phyloP scores from a whole-genome alignment of 1,140 invertebrate genomes.

The Calosoma granatense region DNA sequence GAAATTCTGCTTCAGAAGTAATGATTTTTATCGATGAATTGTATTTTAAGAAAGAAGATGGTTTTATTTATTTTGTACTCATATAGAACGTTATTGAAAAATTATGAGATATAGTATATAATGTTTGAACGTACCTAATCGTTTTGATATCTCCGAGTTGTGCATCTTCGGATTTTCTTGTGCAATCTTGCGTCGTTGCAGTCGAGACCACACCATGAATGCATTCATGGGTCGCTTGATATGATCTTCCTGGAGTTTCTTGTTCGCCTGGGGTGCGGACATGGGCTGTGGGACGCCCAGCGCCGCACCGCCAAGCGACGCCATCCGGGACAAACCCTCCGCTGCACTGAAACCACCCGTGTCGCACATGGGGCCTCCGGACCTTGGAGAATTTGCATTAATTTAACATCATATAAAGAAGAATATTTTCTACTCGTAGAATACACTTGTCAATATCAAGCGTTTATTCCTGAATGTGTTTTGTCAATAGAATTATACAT shows the following conservation, averaged over 20 bases:
- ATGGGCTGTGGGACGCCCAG: conserved; percentile 29
- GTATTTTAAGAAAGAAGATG: too few relatives aligned
- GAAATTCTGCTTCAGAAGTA: too few relatives aligned
- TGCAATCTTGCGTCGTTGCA: conserved; percentile 84
- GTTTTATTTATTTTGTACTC: too few relatives aligned
- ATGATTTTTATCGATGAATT: too few relatives aligned
- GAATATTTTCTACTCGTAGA: background rate
- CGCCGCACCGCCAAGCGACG: conserved; percentile 28
- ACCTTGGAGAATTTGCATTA: background rate
- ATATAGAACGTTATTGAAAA: too few relatives aligned
- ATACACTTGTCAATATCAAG: too few relatives aligned
- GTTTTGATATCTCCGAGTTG: conserved; percentile 94
- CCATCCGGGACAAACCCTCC: conserved; percentile 34
- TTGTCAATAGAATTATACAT: too few relatives aligned
- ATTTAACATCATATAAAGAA: background rate
- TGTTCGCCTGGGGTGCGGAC: conserved; percentile 13
- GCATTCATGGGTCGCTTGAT: conserved; percentile 85
- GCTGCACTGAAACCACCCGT: conserved; percentile 32
- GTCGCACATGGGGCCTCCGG: conserved; percentile 25
- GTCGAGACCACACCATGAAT: conserved; percentile 80
- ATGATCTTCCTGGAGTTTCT: conserved; percentile 52
- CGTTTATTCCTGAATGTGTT: too few relatives aligned
- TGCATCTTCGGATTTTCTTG: conserved; percentile 99
- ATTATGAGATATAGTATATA: too few relatives aligned
- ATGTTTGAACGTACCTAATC: conserved; percentile 63